A percentile compares a stretch with the other conserved stretches of the same genome.
These are phyloP conservation scores for Morpho helenor DNA, from an alignment of 2,888 invertebrate genomes.

Conservation along the genomic window DNA sequence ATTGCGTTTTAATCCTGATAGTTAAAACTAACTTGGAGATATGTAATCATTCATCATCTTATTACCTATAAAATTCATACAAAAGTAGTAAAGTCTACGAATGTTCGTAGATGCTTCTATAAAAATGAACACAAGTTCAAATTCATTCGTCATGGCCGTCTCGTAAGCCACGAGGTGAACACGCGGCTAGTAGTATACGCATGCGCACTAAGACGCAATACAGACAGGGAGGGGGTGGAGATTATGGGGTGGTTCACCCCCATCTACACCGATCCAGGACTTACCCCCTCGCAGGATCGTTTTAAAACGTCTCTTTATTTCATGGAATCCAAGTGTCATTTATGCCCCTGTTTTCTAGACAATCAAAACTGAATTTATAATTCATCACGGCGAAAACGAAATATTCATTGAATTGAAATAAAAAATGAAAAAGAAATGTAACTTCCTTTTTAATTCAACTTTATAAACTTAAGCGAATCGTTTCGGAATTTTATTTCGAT, in stretches of 20 bases:
- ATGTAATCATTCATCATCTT: no score
- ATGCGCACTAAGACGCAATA: conserved; percentile 46
- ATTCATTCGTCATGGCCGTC: conserved; percentile 32
- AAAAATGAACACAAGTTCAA: conserved; percentile 23
- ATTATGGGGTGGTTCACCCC: conserved; percentile 27
- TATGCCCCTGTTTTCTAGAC: conserved; percentile 34
- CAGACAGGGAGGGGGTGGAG: conserved; percentile 24
- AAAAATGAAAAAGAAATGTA: background rate
- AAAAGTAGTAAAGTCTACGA: background rate
- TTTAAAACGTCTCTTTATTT: conserved; percentile 55
- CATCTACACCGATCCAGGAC: conserved; percentile 31
- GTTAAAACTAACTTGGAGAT: no score
- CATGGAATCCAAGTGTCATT: conserved; percentile 14
- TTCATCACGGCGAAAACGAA: conserved; percentile 1
- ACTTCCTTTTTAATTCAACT: background rate
- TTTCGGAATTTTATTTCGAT: no score
- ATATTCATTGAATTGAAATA: conserved; percentile 2
- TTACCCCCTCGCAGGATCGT: conserved; percentile 44
- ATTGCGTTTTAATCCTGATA: no score
- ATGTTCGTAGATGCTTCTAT: conserved; percentile 17
- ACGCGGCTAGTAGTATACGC: conserved; percentile 63
- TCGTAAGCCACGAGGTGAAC: conserved; percentile 59
- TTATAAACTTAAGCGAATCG: no score
- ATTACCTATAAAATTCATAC: no score
- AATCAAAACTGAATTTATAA: conserved; percentile 35